A percentile compares a stretch with the other conserved stretches of the same genome.
Evolutionary conservation across 2,888 invertebrate species (phyloP).

Genomic region (Halictus quadricinctus): DNA sequence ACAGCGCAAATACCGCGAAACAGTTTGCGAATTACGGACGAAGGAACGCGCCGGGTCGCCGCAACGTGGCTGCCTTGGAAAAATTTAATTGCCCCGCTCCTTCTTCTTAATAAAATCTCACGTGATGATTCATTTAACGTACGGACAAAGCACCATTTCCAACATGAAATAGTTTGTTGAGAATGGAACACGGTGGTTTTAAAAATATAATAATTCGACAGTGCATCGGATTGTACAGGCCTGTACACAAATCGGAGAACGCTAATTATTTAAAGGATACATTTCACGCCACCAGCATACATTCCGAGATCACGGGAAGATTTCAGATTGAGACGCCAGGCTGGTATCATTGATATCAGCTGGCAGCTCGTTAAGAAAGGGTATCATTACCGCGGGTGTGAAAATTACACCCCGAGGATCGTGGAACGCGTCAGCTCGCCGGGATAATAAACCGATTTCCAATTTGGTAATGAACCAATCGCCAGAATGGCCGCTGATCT

Average conservation of each 20-base stretch:
- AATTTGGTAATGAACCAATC: constrained; percentile 64
- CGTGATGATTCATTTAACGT: background rate
- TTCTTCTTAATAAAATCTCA: background rate
- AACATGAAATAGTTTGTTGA: background rate
- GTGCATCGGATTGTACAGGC: no score
- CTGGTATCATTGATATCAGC: constrained; percentile 62
- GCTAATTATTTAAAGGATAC: background rate
- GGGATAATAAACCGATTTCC: constrained; percentile 33
- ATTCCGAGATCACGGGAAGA: background rate
- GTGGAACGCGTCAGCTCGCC: background rate
- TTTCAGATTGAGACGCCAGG: background rate
- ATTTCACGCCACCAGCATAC: background rate
- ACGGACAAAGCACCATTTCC: background rate
- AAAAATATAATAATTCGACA: no score
- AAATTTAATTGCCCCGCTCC: background rate
- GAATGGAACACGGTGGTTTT: no score
- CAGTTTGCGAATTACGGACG: constrained; percentile 46
- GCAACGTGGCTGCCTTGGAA: background rate
- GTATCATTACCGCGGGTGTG: constrained; percentile 68
- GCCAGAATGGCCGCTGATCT: constrained; percentile 43
- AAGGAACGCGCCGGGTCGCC: constrained; percentile 5
- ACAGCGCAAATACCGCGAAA: constrained; percentile 37
- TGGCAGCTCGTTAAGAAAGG: constrained; percentile 54
- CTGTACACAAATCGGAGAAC: background rate
- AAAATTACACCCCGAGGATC: constrained; percentile 63